Evolutionary conservation across 2,888 invertebrate genomes (phyloP).

Genomic region (Rhagophthalmus giganteus): DNA sequence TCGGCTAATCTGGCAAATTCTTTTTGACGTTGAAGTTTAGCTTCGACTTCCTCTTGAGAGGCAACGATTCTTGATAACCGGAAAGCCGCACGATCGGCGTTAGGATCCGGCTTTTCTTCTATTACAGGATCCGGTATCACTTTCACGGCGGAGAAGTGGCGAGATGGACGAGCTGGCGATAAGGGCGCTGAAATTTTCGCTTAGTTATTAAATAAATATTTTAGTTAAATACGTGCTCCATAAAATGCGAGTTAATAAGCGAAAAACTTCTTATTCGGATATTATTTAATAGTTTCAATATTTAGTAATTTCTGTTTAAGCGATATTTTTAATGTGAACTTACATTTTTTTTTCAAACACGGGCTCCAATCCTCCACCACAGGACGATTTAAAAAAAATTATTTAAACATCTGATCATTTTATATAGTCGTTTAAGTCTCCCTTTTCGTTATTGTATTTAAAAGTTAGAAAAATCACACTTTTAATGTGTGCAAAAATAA

Average conservation of each 20-base stretch:
- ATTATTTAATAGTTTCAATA: constrained; percentile 3
- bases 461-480: constrained; percentile 35
- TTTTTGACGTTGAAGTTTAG: constrained; percentile 60
- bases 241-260: constrained; percentile 15
- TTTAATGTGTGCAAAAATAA: constrained; percentile 31
- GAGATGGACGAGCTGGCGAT: constrained; percentile 69
- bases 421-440: constrained; percentile 33
- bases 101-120: constrained; percentile 58
- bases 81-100: constrained; percentile 63
- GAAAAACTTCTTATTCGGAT: constrained; percentile 2
- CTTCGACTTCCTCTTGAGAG: constrained; percentile 49
- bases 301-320: not conserved
- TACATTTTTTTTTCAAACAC: constrained; percentile 29
- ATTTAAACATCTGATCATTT: constrained; percentile 29
- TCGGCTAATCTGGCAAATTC: constrained; percentile 67
- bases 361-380: constrained; percentile 10
- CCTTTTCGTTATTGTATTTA: constrained; percentile 14
- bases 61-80: constrained; percentile 1
- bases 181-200: constrained; percentile 50
- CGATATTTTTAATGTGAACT: constrained; percentile 29
- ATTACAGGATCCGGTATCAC: constrained; percentile 61
- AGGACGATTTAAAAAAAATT: constrained; percentile 17
- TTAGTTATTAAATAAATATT: constrained; percentile 2
- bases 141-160: constrained; percentile 66
- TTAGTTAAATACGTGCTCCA: too few relatives aligned